Conservation (phyloP, 2,113 vertebrate species). For the Furnarius figulus region DNA sequence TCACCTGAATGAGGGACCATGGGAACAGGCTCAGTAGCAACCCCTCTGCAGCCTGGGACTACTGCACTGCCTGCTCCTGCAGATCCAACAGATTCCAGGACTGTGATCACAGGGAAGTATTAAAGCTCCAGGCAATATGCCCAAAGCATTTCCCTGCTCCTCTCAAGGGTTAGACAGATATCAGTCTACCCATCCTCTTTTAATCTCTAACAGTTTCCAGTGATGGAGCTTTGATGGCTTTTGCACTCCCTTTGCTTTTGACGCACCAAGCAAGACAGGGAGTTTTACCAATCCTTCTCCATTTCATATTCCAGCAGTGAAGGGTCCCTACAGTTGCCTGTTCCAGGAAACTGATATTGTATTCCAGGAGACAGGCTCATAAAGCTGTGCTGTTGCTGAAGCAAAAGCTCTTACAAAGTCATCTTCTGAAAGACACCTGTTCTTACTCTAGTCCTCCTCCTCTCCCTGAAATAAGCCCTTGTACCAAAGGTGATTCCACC, state of each 20-base stretch:
- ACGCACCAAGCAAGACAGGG: neutral
- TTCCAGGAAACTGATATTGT: neutral
- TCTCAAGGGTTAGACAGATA: neutral
- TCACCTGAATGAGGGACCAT: neutral
- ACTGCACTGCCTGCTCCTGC: neutral
- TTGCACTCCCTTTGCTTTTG: neutral
- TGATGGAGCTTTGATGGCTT: neutral
- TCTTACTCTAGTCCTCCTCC: neutral
- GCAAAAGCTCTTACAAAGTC: neutral
- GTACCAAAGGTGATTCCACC: neutral
- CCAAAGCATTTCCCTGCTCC: neutral
- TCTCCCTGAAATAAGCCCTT: neutral
- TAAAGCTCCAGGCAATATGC: neutral
- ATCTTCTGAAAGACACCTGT: neutral
- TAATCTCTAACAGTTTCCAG: neutral
- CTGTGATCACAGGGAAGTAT: neutral
- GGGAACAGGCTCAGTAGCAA: neutral
- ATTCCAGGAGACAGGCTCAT: neutral
- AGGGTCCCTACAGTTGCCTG: neutral
- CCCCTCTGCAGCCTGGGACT: rapidly evolving
- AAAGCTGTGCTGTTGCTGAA: neutral
- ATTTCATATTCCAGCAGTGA: neutral
- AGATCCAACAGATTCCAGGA: neutral
- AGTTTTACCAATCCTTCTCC: neutral
- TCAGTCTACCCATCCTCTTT: neutral